Conservation (phyloP, 2,888 invertebrate genomes). For the Pedicia rivosa region DNA sequence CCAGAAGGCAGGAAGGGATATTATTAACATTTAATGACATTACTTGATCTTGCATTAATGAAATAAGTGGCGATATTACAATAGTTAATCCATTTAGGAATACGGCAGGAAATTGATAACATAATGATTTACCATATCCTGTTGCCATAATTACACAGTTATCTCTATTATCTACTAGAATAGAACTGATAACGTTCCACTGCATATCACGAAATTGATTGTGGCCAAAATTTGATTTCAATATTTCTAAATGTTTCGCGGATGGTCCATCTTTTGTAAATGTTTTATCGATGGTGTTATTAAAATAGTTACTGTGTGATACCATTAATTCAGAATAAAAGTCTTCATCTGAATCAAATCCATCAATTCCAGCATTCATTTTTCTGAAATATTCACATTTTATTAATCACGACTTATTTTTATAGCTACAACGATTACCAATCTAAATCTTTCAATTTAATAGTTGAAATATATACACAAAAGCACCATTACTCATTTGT, state of each 20-base stretch:
- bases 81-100: conserved; percentile 35
- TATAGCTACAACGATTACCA: too few species aligned
- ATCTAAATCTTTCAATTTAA: too few species aligned
- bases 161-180: conserved; percentile 36
- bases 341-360: too few species aligned
- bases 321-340: too few species aligned
- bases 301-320: too few species aligned
- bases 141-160: conserved; percentile 51
- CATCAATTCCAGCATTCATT: too few species aligned
- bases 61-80: conserved; percentile 52
- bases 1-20: conserved; percentile 39
- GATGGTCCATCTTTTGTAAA: neutral
- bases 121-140: conserved; percentile 56
- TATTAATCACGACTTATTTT: too few species aligned
- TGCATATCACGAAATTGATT: conserved; percentile 37
- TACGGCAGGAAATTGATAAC: conserved; percentile 51
- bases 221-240: conserved; percentile 37
- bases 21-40: conserved; percentile 34
- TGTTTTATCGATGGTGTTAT: too few species aligned
- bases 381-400: too few species aligned
- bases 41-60: conserved; percentile 59
- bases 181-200: conserved; percentile 39
- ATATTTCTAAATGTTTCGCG: conserved; percentile 25
- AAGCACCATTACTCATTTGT: too few species aligned
- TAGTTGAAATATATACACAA: too few species aligned